Evolutionary conservation across 30 jellyfish, hydroid and myxozoan genomes (phyloP), one percentile per base, ranked within the genome.

Genomic region (Sanderia malayensis): DNA sequence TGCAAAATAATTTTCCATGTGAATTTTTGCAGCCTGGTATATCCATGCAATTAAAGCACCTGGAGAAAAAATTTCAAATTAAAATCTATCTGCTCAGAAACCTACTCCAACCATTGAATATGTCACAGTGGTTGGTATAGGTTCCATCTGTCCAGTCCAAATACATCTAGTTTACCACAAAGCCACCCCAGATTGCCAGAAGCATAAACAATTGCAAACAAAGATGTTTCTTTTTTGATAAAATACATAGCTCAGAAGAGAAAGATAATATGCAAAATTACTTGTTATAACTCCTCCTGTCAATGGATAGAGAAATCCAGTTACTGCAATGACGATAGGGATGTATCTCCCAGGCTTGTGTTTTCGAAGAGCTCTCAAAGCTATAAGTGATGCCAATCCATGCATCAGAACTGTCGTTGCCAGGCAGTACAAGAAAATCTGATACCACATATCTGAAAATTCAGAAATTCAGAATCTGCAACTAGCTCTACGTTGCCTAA

Each of bases 251-350:
- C n/a, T n/a, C n/a, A n/a, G n/a, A n/a, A n/a, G n/a, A n/a, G n/a
- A n/a, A n/a, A n/a, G n/a, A n/a, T n/a, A 41, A 41, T 41, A 41
- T 41, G 55, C 18, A 19, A 9, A 49, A 95, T 69, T 74, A 92
- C 98, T 92, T 84, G 98, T 84, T 19, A 92, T 69, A 15, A 92
- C 44, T 1, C 98, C 98, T 61, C 98, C 98, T 53, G 95, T 92
- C 34, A 92, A 55, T 4, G 98, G 98, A 44, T 92, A 92, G 61
- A 92, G 74, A 46, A 92, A 84, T 0, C 98, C 98, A 32, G 83
- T 34, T 15, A 92, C 85, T 0, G 89, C 81, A 34, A 92, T 66
- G 33, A 85, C 86, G 25, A 92, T 68, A 4, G 96, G 92, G 22
- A 92, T 32, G 46, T 92, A 92, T 64, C 96, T 69, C 1, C 98